These are phyloP conservation scores for Thymelicus sylvestris DNA, from an alignment of 2,888 invertebrate species.

Conservation along the genomic window DNA sequence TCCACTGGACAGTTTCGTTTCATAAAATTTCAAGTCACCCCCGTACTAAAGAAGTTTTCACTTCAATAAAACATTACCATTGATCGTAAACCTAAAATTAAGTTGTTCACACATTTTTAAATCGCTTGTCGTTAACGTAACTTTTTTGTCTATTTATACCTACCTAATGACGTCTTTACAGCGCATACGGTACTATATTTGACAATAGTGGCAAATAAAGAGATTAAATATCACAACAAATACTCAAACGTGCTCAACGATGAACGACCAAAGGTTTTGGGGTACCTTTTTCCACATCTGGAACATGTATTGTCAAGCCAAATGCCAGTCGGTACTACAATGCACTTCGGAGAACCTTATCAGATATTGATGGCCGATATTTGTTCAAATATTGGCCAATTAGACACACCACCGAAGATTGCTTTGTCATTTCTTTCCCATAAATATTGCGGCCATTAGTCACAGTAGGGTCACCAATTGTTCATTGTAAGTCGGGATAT, in stretches of 20 bases:
- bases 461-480: conserved; percentile 20
- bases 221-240: neutral
- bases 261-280: neutral
- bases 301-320: neutral
- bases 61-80: too few relatives aligned
- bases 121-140: too few relatives aligned
- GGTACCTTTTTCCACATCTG: conserved; percentile 15
- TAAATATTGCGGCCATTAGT: conserved; percentile 36
- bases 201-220: too few relatives aligned
- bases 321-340: conserved; percentile 21
- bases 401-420: conserved; percentile 31
- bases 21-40: too few relatives aligned
- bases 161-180: too few relatives aligned
- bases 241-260: neutral
- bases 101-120: too few relatives aligned
- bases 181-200: too few relatives aligned
- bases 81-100: too few relatives aligned
- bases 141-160: too few relatives aligned
- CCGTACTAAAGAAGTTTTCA: too few relatives aligned
- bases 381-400: conserved; percentile 38
- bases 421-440: conserved; percentile 32
- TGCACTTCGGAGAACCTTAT: conserved; percentile 31
- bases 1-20: too few relatives aligned
- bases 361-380: conserved; percentile 30
- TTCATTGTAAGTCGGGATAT: neutral